Base-by-base conservation (phyloP, 1,140 invertebrate genomes). In the Drosophila parabipectinata region DNA sequence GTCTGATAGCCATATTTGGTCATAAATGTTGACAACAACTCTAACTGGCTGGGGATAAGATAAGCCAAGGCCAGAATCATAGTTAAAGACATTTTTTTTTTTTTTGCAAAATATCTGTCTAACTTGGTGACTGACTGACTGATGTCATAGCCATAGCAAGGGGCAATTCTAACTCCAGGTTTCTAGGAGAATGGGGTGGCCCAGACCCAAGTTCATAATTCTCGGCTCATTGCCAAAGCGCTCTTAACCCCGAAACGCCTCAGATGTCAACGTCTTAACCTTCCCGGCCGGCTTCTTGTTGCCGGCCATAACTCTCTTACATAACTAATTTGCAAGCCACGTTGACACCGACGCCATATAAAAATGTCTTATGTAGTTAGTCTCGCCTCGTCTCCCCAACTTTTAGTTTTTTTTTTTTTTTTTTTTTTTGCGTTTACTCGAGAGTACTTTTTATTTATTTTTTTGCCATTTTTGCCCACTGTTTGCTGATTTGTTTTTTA, bases 211-310 rank as follows among this genome's bases (percentile, higher is more conserved):
- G 44, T 44, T 39, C n/a, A 63, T 69, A 50, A 45, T 59, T 81
- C 37, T 61, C 47, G 26, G 48, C 45, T 32, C 60, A 62, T 58
- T 66, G 66, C 41, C 67, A 21, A 44, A 44, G 41, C 41, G 44
- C 48, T 54, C 53, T 62, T 72, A 80, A 39, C 60, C 34, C 57
- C 55, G 63, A 73, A 80, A 68, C 53, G 62, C 59, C 60, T 58
- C 47, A 81, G 58, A 85, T 82, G 82, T 82, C 81, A 87, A 73
- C 82, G 78, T 60, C 67, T 73, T 69, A 77, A 72, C 71, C 79
- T 66, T 55, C 41, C 12, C 30, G 15, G 41, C 34, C 37, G 28
- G 39, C 37, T 77, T 69, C 77, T 64, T 68, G 37, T 64, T 44
- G 72, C 68, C 18, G 18, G 18, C 18, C 66, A 72, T 72, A 80